A percentile compares a stretch with the other conserved stretches of the same genome.
Evolutionary conservation across 2,113 vertebrate genomes (phyloP).

Genomic region (Tautogolabrus adspersus): DNA sequence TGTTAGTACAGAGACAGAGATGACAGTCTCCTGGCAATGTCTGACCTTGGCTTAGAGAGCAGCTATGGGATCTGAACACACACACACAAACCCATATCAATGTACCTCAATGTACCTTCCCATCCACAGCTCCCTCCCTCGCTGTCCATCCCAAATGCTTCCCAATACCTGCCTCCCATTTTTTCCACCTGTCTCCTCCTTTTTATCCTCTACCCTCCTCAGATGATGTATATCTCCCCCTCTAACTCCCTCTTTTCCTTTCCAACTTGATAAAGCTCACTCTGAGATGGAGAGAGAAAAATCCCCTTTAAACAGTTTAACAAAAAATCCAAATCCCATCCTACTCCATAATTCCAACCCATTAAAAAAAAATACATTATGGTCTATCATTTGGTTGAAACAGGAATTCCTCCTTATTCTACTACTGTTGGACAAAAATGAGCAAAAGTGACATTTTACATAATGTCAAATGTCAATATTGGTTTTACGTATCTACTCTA

Average conservation of each 20-base stretch:
- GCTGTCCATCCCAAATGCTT: slow-evolving; percentile 32
- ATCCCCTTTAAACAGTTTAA: not conserved
- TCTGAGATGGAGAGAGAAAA: not conserved
- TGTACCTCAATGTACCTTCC: slow-evolving; percentile 17
- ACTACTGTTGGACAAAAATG: no score
- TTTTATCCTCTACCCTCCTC: slow-evolving; percentile 4
- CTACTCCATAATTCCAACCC: not conserved
- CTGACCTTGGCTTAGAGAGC: slow-evolving; percentile 68
- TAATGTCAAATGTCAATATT: no score
- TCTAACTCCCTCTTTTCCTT: slow-evolving; percentile 7
- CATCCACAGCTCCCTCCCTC: slow-evolving; percentile 5
- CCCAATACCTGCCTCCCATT: slow-evolving; percentile 1
- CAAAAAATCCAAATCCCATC: not conserved
- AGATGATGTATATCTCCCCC: not conserved
- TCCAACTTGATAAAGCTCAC: slow-evolving; percentile 16
- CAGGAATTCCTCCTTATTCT: no score
- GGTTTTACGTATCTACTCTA: no score
- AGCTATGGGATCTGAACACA: slow-evolving; percentile 46
- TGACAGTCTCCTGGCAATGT: slow-evolving; percentile 64
- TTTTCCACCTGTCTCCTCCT: not conserved
- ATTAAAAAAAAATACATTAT: no score
- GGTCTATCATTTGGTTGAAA: no score
- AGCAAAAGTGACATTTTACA: no score
- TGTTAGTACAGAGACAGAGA: slow-evolving; percentile 59
- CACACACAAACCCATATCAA: slow-evolving; percentile 25